Base-by-base conservation (phyloP, 2,113 vertebrate species). In the Corvus cornix region DNA sequence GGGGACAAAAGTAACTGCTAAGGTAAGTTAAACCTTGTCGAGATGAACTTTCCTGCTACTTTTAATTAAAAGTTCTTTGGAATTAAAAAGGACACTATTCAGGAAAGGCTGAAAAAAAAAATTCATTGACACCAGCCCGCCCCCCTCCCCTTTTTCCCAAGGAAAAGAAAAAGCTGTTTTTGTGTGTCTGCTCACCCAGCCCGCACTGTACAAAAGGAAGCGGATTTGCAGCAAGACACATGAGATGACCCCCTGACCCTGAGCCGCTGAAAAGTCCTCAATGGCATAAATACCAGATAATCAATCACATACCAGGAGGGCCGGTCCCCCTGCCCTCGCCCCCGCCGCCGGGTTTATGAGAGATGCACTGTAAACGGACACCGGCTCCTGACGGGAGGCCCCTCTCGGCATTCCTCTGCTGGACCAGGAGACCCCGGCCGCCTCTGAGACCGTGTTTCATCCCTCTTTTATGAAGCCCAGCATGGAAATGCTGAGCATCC, bases 131-230 rank as follows among this genome's bases (percentile, higher is more conserved):
- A 98, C 98, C 81, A 97, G 91, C 98, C 95, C 87, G 87, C 77
- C 94, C 88, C 97, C 97, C 96, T 97, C 97, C 97, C 98, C 97
- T 98, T 98, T 98, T 99, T 99, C 99, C 99, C 99, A 99, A 98
- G 99, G 98, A 98, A 98, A 97, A 98, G 98, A 98, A 97, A 98
- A 97, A 97, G 98, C 97, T 97, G 98, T 98, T 98, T 98, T 98
- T 98, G 98, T 99, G 98, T 97, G 97, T 97, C 97, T 81, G 97
- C 96, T 98, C 98, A 98, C 97, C 98, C 94, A 96, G 98, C 97
- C 97, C 98, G 96, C 98, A 99, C 99, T 99, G 99, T 99, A 99
- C 99, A 99, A 99, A 99, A 99, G 99, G 98, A 98, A 99, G 98
- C 98, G 98, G 99, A 98, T 98, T 98, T 99, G 99, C 98, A 97